Evolutionary conservation across 2,113 vertebrate genomes (phyloP), one percentile per base, ranked within the genome.

Genomic region (Ceyx cyanopectus): DNA sequence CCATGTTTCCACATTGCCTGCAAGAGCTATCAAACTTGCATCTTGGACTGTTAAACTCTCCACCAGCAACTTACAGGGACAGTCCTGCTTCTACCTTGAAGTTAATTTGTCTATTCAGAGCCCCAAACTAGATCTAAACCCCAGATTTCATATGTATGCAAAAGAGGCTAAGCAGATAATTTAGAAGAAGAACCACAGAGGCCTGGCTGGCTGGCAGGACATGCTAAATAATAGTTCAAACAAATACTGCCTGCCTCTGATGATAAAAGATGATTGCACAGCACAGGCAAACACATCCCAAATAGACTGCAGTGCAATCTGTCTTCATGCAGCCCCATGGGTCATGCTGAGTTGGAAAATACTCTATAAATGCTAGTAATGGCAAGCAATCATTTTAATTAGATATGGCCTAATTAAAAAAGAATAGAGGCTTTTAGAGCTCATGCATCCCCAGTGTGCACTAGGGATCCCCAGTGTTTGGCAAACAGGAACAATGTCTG

Each of bases 371-470:
- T 56, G 93, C 81, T 88, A 76, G 24, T 72, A 90, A 83, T 70
- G 81, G 91, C 29, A 81, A 56, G 89, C 43, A 83, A 86, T 82
- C 87, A 88, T 92, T 94, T 95, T 95, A 96, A 94, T 97, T 95
- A 95, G 91, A 81, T 86, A 95, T 7, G 66, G 94, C 74, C 94
- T 90, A 94, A 96, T 97, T 97, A 94, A 81, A 90, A 88, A 91
- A 96, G 92, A 94, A 87, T 89, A 91, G 87, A 93, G 65, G 14
- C 65, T 92, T 87, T 92, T 93, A 86, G 87, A 81, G 72, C 82
- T 66, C 85, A 84, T 53, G 30, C 43, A 63, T 92, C 85, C 79
- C 94, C 51, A 79, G 89, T 14, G 87, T 86, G 57, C 65, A 83
- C 57, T 69, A 83, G 91, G 70, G 80, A 95, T 80, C 62, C 89